Base-by-base conservation (phyloP, 1,140 invertebrate species). In the Apis florea region DNA sequence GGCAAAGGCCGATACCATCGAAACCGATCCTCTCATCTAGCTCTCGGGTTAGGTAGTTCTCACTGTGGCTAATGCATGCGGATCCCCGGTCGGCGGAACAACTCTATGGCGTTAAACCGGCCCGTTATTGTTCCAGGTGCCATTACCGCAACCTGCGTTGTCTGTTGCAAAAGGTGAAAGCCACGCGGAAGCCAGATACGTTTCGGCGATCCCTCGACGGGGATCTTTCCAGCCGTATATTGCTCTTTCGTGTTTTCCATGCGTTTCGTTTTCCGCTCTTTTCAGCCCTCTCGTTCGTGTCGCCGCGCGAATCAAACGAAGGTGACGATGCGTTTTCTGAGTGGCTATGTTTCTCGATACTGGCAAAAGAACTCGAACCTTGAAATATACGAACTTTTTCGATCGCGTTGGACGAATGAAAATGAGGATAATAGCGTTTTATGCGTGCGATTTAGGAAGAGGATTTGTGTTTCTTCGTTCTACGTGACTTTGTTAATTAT, bases 91-190 rank as follows among this genome's bases (percentile, higher is more conserved):
- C 83, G 68, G 66, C 78, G 85, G 80, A 86, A 89, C 87, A 84
- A 87, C 88, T 89, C 84, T 86, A 88, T 88, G 88, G 87, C 80
- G 83, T 88, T 86, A 89, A 87, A 87, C 83, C 87, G 83, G 75
- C 82, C 74, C 87, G 85, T 89, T 88, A 88, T 89, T 89, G 85
- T 89, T 89, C 87, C 88, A 89, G 87, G 83, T 89, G 88, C 88
- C 85, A 89, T 88, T 89, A 85, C 59, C 77, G 79, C 88, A 89
- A 88, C 84, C 85, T 89, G 78, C 87, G 75, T 80, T 71, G 66
- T 73, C 56, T 73, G 74, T 88, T 89, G 87, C 87, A 86, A 89
- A 88, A 88, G 76, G 88, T 88, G 88, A 89, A 88, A 89, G 87
- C 85, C 88, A 88, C 53, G 78, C 86, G 87, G 83, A 88, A 88